Evolutionary conservation across 2,113 vertebrate species (phyloP), one percentile per base, ranked within the genome.

Genomic region (Sitta europaea): DNA sequence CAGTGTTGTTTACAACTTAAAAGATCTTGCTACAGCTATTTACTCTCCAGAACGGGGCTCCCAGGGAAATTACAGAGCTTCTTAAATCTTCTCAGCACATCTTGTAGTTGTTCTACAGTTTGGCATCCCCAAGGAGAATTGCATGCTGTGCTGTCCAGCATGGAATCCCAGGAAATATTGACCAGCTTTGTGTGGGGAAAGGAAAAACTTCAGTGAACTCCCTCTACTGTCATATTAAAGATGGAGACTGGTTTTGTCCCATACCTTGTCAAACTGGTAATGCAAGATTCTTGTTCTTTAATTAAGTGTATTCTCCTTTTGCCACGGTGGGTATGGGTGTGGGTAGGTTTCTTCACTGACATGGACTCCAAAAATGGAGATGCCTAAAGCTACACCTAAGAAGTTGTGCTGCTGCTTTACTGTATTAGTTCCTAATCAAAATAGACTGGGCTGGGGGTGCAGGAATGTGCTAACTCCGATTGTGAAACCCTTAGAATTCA

Each of bases 271-370:
- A 48, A 91, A 97, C 92, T 94, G 77, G 96, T 92, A 92, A 85
- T 13, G 51, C 94, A 45, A 74, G 93, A 96, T 94, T 96, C 94
- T 93, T 97, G 43, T 33, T 88, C 83, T 93, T 81, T 95, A 95
- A 94, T 97, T 95, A 97, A 96, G 81, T 86, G 40, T 94, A 92
- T 94, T 83, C 85, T 94, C 55, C 65, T 71, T 91, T 95, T 97
- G 95, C 88, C 78, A 66, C 10, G 70, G 79, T 94, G 92, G 84
- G 78, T 93, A 61, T 92, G 94, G 96, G 92, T 94, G 94, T 96
- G 90, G 94, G 72, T 84, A 90, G 71, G 82, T 93, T 87, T 96
- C 81, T 94, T 95, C 93, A 81, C 84, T 86, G 67, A 51, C 78
- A 47, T 18, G 70, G 88, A 25, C 87, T 93, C 90, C 91, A 86